Base-by-base conservation (phyloP, 2,797 vertebrate species). In the Aviceda leuphotes region DNA sequence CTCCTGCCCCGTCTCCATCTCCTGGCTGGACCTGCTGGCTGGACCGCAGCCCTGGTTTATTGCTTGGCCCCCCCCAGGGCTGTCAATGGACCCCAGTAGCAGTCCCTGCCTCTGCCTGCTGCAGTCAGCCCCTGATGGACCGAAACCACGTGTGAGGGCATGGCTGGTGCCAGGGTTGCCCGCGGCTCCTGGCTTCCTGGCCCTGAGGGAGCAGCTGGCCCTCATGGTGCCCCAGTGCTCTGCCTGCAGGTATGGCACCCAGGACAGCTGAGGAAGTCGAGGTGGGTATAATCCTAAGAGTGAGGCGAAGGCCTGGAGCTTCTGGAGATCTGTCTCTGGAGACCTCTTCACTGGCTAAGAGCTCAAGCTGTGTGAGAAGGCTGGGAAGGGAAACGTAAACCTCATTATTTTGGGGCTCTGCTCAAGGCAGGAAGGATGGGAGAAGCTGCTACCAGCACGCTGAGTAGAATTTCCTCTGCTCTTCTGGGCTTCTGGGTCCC, bases 101-200 rank as follows among this genome's bases (percentile, higher is more conserved):
- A 15, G 33, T 59, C 15, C 39, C 16, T 33, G 33, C 17, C 37
- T 77, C 44, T 43, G 16, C 33, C 33, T 55, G 49, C 43, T 20
- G 31, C 1, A 0, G 43, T 41, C 37, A 52, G 37, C 4, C n/a
- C 21, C 10, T 54, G 28, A 16, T 0, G 1, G n/a, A 31, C 1
- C 2, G 21, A 72, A 72, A 17, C 22, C n/a, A 35, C 3, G 6
- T 10, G 26, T 43, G 31, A 52, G 13, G 20, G 5, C 26, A 31
- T 0, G 3, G 46, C 21, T 52, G 14, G n/a, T 52, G 14, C n/a
- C 6, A 31, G 54, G 21, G 18, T 12, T 28, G n/a, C 26, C 18
- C 14, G 16, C 28, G 30, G 33, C 7, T 63, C 24, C 24, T 39
- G 33, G 15, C 8, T 70, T 54, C 33, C 9, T n/a, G n/a, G 19